These are phyloP conservation scores for Nipponacmea schrenckii DNA, from an alignment of 2,888 invertebrate genomes.

Conservation along the genomic window DNA sequence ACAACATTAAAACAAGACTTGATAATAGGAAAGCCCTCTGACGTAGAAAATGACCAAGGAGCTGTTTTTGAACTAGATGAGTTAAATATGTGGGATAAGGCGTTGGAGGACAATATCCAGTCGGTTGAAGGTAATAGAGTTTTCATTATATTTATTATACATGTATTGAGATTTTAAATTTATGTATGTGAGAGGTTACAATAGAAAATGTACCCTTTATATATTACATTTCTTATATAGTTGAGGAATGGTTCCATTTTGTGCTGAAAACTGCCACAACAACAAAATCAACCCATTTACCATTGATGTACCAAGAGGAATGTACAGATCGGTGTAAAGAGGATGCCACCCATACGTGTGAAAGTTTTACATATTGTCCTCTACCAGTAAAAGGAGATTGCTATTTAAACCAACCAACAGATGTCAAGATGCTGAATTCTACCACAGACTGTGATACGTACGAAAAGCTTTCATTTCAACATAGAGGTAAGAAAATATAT, in stretches of 20 bases:
- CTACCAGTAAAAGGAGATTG: constrained; percentile 21
- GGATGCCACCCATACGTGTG: constrained; percentile 13
- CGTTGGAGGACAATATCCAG: constrained; percentile 15
- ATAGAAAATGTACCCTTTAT: neutral
- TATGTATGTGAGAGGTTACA: neutral
- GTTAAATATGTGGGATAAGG: constrained; percentile 23
- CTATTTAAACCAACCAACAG: constrained; percentile 8
- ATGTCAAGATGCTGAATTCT: neutral
- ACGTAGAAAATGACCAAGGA: neutral
- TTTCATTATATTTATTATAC: neutral
- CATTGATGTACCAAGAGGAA: constrained; percentile 13
- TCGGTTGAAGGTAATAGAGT: neutral
- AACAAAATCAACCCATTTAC: neutral
- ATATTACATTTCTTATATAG: constrained; percentile 4
- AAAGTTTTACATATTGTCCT: constrained; percentile 28
- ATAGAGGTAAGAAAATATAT: constrained; percentile 13
- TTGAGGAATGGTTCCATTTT: constrained; percentile 23
- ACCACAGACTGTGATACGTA: constrained; percentile 26
- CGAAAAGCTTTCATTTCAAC: constrained; percentile 7
- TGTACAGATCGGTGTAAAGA: constrained; percentile 24
- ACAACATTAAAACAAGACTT: neutral
- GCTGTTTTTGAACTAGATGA: constrained; percentile 27
- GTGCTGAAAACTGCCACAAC: constrained; percentile 16
- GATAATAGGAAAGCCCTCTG: constrained; percentile 9
- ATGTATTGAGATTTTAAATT: neutral